Percentiles rank a stretch among this genome's conserved stretches.
Conservation (phyloP, 2,888 invertebrate species). For the Himalopsyche anomala region DNA sequence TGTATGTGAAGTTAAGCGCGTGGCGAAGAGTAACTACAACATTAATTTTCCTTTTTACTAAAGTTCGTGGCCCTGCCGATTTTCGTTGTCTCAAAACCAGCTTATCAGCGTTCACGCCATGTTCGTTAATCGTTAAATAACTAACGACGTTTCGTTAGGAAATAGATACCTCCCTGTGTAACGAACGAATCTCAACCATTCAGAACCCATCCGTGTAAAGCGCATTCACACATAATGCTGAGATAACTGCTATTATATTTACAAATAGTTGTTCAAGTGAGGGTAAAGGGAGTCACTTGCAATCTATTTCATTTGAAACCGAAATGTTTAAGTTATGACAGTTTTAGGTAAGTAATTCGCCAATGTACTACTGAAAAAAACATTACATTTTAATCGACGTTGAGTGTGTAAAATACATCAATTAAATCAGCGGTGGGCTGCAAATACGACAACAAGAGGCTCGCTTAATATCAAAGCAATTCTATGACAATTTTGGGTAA, state of each 20-base stretch:
- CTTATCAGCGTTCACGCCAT: slow-evolving; percentile 65
- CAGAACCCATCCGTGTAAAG: slow-evolving; percentile 46
- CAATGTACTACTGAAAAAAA: too few relatives aligned
- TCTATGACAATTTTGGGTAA: too few relatives aligned
- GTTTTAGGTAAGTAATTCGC: too few relatives aligned
- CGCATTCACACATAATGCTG: slow-evolving; percentile 64
- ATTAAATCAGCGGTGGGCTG: too few relatives aligned
- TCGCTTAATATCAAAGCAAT: too few relatives aligned
- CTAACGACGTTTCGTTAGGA: slow-evolving; percentile 60
- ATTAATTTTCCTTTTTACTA: not conserved
- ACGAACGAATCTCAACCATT: slow-evolving; percentile 52
- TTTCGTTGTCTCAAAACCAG: slow-evolving; percentile 35
- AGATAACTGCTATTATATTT: slow-evolving; percentile 60
- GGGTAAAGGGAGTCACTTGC: not conserved
- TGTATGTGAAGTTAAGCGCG: too few relatives aligned
- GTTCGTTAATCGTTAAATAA: slow-evolving; percentile 65
- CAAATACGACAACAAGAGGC: too few relatives aligned
- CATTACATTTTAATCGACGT: too few relatives aligned
- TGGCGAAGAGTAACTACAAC: too few relatives aligned
- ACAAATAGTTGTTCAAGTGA: not conserved
- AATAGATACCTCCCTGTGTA: slow-evolving; percentile 41
- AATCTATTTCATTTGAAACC: not conserved
- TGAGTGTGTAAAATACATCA: too few relatives aligned
- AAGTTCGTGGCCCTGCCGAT: not conserved
- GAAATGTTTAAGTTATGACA: too few relatives aligned